Base-by-base conservation (phyloP, 2,888 invertebrate genomes). In the Caenorhabditis plicata region DNA sequence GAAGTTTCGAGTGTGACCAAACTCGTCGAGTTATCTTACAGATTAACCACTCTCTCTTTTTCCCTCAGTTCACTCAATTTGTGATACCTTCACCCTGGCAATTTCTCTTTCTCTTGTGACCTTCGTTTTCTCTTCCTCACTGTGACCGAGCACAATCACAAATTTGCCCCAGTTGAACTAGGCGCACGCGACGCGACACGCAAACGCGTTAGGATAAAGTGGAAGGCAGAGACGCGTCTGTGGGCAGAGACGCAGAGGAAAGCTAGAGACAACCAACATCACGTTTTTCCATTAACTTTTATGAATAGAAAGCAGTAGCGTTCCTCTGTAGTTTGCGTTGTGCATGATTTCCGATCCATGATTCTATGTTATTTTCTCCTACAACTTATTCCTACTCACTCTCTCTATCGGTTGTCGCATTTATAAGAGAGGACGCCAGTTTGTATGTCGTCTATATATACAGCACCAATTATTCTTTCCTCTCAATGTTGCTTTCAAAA, bases 61-160 rank as follows among this genome's bases (percentile, higher is more conserved):
- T 33, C 33, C 32, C 26, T 33, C 32, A 32, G 45, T 45, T 45
- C 33, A 31, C 29, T 43, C 43, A 20, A 27, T 43, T 32, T 27
- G 31, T 43, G 32, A 32, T 13, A 29, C 29, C 29, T 43, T 29
- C 31, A 43, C 25, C 15, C 41, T 26, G 32, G 29, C 17, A 31
- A 29, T 26, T 32, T 43, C 32, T 20, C 43, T 45, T 45, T 45
- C 45, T 20, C 35, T 45, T 45, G 45, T 45, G 32, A 35, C 45
- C 45, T 45, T 45, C 45, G n/a, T 45, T 45, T 45, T 45, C 45
- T 33, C 45, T 45, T 45, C 45, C 33, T 45, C 33, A 45, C 45
- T 45, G 31, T 45, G 45, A 33, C 45, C 45, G 31, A 45, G 33
- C 45, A 35, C 45, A 45, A 45, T 42, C 42, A 45, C 45, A 45